Conservation (phyloP, 2,113 vertebrate species). For the Apistogramma diplotaenia region DNA sequence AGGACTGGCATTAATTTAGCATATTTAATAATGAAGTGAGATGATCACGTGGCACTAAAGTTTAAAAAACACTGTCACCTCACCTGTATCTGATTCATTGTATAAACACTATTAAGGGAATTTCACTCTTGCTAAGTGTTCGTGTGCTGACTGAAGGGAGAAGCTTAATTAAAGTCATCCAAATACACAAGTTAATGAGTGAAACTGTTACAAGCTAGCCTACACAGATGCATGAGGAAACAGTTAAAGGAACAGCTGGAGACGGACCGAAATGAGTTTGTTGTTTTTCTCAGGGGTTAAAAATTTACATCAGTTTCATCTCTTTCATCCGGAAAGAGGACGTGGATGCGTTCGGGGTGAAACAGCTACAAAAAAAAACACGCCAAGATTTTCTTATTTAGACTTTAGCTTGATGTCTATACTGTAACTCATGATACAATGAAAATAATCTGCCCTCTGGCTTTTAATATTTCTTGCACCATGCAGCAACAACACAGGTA, state of each 20-base stretch:
- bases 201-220: conserved; percentile 8
- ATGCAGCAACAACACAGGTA: neutral
- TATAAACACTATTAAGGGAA: neutral
- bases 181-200: conserved; percentile 20
- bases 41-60: neutral
- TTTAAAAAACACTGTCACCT: neutral
- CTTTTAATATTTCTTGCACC: neutral
- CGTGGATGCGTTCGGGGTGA: neutral
- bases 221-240: conserved; percentile 31
- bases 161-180: conserved; percentile 16
- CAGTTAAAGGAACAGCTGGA: conserved; percentile 21
- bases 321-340: neutral
- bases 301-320: neutral
- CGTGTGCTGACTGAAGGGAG: conserved; percentile 15
- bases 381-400: neutral
- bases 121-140: neutral
- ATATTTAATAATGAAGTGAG: neutral
- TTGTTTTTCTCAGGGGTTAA: neutral
- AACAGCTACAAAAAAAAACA: neutral
- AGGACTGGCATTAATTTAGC: neutral
- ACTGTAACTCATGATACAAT: neutral
- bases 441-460: neutral
- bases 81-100: neutral
- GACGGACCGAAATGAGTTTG: neutral
- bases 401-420: neutral